A percentile compares a stretch with the other conserved stretches of the same genome.
Evolutionary conservation across 1,140 invertebrate species (phyloP).

Genomic region (Mactra quadrangularis): DNA sequence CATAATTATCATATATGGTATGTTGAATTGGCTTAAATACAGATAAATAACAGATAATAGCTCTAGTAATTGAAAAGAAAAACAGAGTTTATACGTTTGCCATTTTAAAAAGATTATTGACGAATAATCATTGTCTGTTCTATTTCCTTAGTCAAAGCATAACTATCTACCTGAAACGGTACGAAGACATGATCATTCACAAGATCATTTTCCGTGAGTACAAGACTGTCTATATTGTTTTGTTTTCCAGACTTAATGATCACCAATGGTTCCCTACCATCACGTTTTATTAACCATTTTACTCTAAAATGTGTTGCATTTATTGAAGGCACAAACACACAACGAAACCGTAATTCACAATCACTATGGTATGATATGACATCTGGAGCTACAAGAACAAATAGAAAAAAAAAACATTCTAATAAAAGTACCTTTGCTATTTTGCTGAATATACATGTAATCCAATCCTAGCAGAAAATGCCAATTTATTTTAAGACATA

Average conservation of each 20-base stretch:
- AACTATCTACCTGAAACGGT: constrained; percentile 2
- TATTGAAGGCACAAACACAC: neutral
- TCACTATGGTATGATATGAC: neutral
- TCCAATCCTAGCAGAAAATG: no score
- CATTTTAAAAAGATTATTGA: neutral
- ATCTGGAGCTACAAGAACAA: neutral
- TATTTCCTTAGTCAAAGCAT: neutral
- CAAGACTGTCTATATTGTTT: no score
- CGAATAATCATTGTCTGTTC: neutral
- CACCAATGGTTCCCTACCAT: neutral
- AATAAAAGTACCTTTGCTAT: no score
- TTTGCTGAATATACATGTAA: no score
- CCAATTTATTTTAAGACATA: no score
- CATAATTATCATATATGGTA: neutral
- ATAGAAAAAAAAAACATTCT: neutral
- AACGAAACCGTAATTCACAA: neutral
- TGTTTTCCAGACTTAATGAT: neutral
- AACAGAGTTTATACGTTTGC: neutral
- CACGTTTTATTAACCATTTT: neutral
- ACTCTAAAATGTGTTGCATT: neutral
- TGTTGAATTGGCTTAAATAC: neutral
- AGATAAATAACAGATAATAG: no score
- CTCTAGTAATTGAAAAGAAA: neutral
- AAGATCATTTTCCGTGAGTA: constrained; percentile 1
- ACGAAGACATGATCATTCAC: neutral